Conservation (phyloP, 30 jellyfish, hydroid and myxozoan species). For the Aurelia coerulea region DNA sequence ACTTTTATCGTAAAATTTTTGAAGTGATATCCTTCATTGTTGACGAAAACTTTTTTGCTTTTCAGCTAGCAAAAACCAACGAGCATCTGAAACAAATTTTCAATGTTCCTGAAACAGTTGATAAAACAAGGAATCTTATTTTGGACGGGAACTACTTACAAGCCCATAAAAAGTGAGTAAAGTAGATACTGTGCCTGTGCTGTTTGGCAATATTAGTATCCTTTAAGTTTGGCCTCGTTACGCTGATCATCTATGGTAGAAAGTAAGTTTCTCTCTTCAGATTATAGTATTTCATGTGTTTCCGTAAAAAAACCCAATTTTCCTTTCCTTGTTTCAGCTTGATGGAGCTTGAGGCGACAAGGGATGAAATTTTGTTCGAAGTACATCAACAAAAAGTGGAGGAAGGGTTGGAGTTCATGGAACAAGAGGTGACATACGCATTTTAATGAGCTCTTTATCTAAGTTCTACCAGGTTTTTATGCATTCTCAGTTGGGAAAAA, state of each 20-base stretch:
- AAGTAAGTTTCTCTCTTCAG: no score
- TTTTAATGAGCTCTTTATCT: not conserved
- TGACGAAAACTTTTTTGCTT: not conserved
- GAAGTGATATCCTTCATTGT: not conserved
- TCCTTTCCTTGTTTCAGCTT: not conserved
- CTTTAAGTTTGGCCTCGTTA: no score
- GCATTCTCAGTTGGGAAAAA: no score
- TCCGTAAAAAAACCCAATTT: not conserved
- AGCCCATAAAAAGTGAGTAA: slow-evolving; percentile 90
- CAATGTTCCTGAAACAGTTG: slow-evolving; percentile 92
- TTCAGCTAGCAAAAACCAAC: slow-evolving; percentile 88
- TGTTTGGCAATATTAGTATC: no score
- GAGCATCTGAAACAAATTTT: slow-evolving; percentile 84
- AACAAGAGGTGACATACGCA: slow-evolving; percentile 43
- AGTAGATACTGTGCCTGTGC: not conserved
- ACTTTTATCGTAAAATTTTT: no score
- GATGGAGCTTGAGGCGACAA: slow-evolving; percentile 93
- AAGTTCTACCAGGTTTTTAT: no score
- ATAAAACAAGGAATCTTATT: slow-evolving; percentile 71
- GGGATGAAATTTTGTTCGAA: slow-evolving; percentile 91
- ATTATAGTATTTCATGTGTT: not conserved
- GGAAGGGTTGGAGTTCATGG: slow-evolving; percentile 62
- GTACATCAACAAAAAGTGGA: slow-evolving; percentile 71
- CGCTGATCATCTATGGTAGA: no score
- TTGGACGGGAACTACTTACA: slow-evolving; percentile 77